These are phyloP conservation scores for Dryobotodes eremita DNA, from an alignment of 2,888 invertebrate species.

Conservation along the genomic window DNA sequence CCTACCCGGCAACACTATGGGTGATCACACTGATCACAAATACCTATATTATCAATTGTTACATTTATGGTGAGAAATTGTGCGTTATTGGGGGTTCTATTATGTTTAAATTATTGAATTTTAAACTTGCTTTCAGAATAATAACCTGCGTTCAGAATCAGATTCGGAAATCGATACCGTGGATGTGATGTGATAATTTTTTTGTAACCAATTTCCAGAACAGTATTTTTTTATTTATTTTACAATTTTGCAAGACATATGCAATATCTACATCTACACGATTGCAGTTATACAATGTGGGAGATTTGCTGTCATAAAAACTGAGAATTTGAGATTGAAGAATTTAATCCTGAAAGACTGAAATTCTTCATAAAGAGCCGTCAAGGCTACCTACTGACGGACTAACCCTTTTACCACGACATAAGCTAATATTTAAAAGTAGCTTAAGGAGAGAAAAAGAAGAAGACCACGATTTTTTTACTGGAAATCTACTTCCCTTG, in stretches of 20 bases:
- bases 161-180: no score
- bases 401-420: background rate
- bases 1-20: background rate
- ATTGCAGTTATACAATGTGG: no score
- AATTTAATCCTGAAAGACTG: background rate
- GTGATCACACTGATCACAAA: constrained; percentile 1
- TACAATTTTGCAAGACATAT: no score
- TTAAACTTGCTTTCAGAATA: no score
- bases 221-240: no score
- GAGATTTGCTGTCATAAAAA: no score
- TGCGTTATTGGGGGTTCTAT: background rate
- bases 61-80: background rate
- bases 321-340: no score
- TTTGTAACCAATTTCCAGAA: no score
- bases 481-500: background rate
- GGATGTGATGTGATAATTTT: no score
- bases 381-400: background rate
- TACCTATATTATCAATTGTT: background rate
- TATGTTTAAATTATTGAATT: no score
- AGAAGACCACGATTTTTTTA: background rate
- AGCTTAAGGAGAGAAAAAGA: background rate
- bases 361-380: background rate
- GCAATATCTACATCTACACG: no score
- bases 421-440: background rate
- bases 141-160: no score